phyloP scores from a whole-genome alignment of 2,113 vertebrate genomes.

The Paraplagusia blochii region DNA sequence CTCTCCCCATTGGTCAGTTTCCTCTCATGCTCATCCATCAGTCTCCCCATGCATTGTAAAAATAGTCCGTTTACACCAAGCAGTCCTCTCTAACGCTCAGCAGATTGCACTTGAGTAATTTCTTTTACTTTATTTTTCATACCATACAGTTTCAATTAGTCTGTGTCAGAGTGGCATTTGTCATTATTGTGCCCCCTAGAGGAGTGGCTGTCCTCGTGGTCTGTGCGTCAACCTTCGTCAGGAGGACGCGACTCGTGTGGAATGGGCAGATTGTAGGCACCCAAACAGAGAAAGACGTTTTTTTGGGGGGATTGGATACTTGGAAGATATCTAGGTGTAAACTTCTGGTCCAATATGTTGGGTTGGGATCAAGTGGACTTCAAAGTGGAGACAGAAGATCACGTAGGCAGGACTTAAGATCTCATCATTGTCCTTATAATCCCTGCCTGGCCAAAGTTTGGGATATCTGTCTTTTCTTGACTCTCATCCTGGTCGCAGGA shows the following conservation, averaged over 20 bases:
- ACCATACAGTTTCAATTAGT: slow-evolving; percentile 22
- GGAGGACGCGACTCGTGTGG: slow-evolving; percentile 39
- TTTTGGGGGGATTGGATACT: slow-evolving; percentile 9
- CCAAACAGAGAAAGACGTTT: slow-evolving; percentile 2
- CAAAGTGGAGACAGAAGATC: slow-evolving; percentile 9
- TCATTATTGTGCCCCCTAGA: slow-evolving; percentile 46
- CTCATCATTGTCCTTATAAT: slow-evolving; percentile 28
- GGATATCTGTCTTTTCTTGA: slow-evolving; percentile 20
- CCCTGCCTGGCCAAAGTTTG: slow-evolving; percentile 42
- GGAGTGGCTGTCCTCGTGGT: slow-evolving; percentile 53
- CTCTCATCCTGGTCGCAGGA: no score
- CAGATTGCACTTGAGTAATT: slow-evolving; percentile 35
- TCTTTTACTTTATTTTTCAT: slow-evolving; percentile 12
- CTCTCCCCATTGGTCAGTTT: slow-evolving; percentile 36
- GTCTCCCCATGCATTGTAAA: slow-evolving; percentile 58
- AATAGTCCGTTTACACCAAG: slow-evolving; percentile 43
- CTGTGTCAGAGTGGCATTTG: slow-evolving; percentile 28
- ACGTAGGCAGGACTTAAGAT: slow-evolving; percentile 26
- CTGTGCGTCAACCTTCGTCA: slow-evolving; percentile 28
- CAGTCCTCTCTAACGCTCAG: slow-evolving; percentile 32
- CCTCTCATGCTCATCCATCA: slow-evolving; percentile 58
- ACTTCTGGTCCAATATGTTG: slow-evolving; percentile 42
- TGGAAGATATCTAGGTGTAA: slow-evolving; percentile 62
- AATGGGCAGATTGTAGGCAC: background rate
- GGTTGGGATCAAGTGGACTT: slow-evolving; percentile 16